Percentiles rank a stretch among this genome's conserved stretches.
Evolutionary conservation across 30 jellyfish, hydroid and myxozoan genomes (phyloP).

Genomic region (Morbakka virulenta): DNA sequence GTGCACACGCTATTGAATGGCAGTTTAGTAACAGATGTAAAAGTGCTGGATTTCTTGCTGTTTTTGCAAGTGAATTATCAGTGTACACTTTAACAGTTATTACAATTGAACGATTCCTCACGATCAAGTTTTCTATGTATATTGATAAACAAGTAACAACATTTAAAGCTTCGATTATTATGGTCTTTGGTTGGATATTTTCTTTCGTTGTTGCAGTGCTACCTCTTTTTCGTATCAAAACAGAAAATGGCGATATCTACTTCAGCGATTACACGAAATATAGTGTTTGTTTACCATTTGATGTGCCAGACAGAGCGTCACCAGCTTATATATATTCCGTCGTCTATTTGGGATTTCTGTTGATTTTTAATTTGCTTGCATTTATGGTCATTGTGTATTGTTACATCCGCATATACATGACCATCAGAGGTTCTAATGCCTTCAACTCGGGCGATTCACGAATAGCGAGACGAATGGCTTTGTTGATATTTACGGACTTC

Average conservation of each 20-base stretch:
- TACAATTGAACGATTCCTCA: conserved; percentile 80
- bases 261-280: conserved; percentile 84
- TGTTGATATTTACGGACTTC: conserved; percentile 84
- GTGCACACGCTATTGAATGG: conserved; percentile 94
- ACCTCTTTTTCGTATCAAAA: conserved; percentile 58
- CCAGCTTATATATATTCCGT: conserved; percentile 49
- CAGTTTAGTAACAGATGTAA: conserved; percentile 86
- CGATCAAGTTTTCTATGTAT: conserved; percentile 83
- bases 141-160: conserved; percentile 60
- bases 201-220: conserved; percentile 60
- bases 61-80: conserved; percentile 82
- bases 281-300: conserved; percentile 93
- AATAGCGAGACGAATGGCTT: conserved; percentile 86
- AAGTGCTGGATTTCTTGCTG: conserved; percentile 95
- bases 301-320: conserved; percentile 51
- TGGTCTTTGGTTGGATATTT: conserved; percentile 84
- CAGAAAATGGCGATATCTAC: conserved; percentile 49
- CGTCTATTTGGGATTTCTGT: conserved; percentile 57
- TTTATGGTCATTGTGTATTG: conserved; percentile 73
- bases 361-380: conserved; percentile 62
- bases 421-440: conserved; percentile 85
- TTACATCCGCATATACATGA: conserved; percentile 70
- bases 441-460: conserved; percentile 92
- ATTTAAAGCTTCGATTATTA: conserved; percentile 57
- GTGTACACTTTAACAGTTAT: conserved; percentile 80